These are phyloP conservation scores for Elephantulus edwardii DNA, from an alignment of 2,113 vertebrate genomes.

Conservation along the genomic window DNA sequence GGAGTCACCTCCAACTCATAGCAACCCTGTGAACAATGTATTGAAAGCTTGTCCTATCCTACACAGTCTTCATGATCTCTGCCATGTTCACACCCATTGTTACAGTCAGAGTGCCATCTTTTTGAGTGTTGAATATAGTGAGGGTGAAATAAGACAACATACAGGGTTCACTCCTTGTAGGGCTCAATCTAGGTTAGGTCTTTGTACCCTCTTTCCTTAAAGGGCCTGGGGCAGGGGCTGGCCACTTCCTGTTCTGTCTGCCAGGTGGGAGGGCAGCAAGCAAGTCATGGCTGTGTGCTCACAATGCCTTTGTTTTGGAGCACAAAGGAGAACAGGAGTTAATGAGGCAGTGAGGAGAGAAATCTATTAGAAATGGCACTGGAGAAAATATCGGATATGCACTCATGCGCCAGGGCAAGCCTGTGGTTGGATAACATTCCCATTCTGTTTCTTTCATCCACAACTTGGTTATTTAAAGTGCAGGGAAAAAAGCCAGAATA, in stretches of 20 bases:
- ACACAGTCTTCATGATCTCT: too few relatives aligned
- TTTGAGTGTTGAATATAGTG: too few relatives aligned
- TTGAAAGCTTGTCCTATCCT: too few relatives aligned
- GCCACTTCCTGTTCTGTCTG: not conserved
- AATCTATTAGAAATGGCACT: slow-evolving; percentile 7
- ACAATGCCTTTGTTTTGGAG: slow-evolving; percentile 45
- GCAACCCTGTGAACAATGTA: too few relatives aligned
- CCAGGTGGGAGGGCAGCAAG: not conserved
- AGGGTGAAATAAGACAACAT: not conserved
- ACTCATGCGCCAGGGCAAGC: not conserved
- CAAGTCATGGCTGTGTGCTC: not conserved
- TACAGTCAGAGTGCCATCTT: too few relatives aligned
- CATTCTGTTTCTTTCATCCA: slow-evolving; percentile 52
- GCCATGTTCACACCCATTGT: too few relatives aligned
- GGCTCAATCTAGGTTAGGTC: not conserved
- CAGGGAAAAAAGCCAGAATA: slow-evolving; percentile 33
- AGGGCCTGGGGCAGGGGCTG: not conserved
- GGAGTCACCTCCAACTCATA: too few relatives aligned
- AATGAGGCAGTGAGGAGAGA: slow-evolving; percentile 40
- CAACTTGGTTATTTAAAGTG: slow-evolving; percentile 67
- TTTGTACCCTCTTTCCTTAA: not conserved
- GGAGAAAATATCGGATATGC: not conserved
- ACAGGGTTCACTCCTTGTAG: not conserved
- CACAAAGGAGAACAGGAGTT: slow-evolving; percentile 39
- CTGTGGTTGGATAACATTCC: slow-evolving; percentile 26